Evolutionary conservation across 2,113 vertebrate species (phyloP), one percentile per base, ranked within the genome.

Genomic region (Cottus gobio): DNA sequence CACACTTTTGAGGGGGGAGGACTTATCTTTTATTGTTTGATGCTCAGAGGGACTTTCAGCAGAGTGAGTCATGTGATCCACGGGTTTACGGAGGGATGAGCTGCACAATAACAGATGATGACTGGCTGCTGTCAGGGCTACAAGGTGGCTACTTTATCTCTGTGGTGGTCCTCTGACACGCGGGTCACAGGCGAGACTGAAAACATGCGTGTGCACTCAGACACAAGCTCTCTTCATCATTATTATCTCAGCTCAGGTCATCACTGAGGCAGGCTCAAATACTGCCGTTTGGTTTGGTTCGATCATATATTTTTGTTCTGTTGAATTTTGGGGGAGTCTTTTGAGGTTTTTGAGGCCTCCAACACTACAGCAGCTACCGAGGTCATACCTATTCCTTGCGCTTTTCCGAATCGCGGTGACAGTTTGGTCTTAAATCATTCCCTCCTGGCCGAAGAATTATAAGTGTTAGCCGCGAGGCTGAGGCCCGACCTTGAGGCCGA

Each of bases 401-500:
- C 64, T 54, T 66, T 62, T 46, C 70, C 72, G 69, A 87, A 74
- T 67, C 72, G 75, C 10, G 13, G 57, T 63, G 82, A 82, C 83
- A 84, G 66, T 82, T 69, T 67, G 69, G 71, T 78, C 69, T 86
- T 90, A 69, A 82, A 83, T 91, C 78, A 85, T 46, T 46, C 62
- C 84, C 79, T 13, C 28, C 44, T 61, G 72, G 78, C 77, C 68
- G 87, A 68, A 66, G 50, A 84, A 80, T 79, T 75, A 68, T 60
- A 82, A 30, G 84, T 73, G 34, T 82, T 79, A 77, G 69, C 66
- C 62, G 54, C 75, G 71, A 26, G 77, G 87, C 88, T 79, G 71
- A 64, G 39, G 28, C 34, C 75, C 88, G 84, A 86, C 92, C 89
- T 90, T 85, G 89, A 67, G 69, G 62, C 73, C 71, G 67, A 88